phyloP scores from a whole-genome alignment of 2,113 vertebrate genomes.

The Emydura subglobosa region DNA sequence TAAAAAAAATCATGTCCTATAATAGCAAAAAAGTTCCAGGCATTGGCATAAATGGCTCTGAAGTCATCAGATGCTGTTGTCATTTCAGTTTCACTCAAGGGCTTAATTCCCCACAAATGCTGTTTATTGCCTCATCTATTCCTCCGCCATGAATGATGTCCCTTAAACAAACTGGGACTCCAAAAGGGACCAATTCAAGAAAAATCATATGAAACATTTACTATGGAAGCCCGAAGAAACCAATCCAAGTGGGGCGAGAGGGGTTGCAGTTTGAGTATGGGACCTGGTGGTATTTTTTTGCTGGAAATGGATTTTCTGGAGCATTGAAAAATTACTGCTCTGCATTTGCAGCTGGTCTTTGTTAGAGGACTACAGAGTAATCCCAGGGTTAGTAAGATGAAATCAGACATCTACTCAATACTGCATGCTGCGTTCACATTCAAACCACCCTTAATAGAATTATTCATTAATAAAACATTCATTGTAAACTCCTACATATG shows the following conservation, averaged over 20 bases:
- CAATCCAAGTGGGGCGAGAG: background rate
- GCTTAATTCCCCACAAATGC: background rate
- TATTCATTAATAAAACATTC: conserved; percentile 72
- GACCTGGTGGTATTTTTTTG: background rate
- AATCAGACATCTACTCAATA: conserved; percentile 70
- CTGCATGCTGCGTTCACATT: conserved; percentile 60
- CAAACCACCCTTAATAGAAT: conserved; percentile 63
- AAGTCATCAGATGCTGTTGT: background rate
- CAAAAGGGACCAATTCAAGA: background rate
- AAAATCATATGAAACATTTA: background rate
- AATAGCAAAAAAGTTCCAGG: background rate
- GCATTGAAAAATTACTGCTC: conserved; percentile 9
- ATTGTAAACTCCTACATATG: conserved; percentile 61
- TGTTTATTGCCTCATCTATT: background rate
- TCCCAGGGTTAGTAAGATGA: conserved; percentile 34
- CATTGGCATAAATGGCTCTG: rapidly evolving
- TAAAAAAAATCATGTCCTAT: background rate
- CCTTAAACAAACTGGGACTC: background rate
- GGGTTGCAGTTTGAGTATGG: background rate
- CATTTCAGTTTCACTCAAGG: background rate
- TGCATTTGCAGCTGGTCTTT: conserved; percentile 32
- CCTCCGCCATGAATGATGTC: background rate
- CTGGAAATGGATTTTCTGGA: conserved; percentile 4
- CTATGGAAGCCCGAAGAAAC: background rate
- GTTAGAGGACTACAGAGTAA: background rate